Evolutionary conservation across 2,888 invertebrate genomes (phyloP).

Genomic region (Labia minor): DNA sequence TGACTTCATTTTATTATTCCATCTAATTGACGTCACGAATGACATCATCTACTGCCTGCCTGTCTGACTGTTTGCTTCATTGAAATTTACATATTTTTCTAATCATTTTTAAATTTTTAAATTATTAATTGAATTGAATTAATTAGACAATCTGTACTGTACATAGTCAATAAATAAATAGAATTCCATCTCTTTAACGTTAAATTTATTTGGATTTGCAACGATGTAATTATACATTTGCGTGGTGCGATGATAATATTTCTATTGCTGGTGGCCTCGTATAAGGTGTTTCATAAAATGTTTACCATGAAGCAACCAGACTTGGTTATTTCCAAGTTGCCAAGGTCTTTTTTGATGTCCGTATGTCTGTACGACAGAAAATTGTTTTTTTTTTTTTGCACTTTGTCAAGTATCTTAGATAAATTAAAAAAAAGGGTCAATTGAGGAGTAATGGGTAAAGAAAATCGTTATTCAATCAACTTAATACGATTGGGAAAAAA

Average conservation of each 20-base stretch:
- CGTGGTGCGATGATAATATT: background rate
- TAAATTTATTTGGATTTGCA: background rate
- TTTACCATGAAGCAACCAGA: background rate
- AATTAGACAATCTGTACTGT: no score
- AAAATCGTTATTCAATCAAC: no score
- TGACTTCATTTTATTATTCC: background rate
- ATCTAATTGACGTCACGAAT: background rate
- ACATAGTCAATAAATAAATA: no score
- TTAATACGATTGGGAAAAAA: no score
- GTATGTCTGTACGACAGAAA: background rate
- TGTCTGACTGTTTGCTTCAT: no score
- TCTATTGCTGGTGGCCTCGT: constrained; percentile 3
- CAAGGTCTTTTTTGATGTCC: constrained; percentile 2
- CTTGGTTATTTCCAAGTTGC: background rate
- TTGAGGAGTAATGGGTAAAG: no score
- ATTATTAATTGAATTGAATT: background rate
- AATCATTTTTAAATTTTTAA: background rate
- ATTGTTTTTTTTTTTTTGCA: background rate
- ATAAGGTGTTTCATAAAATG: constrained; percentile 13
- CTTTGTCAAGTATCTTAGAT: background rate
- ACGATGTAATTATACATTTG: background rate
- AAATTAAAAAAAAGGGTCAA: background rate
- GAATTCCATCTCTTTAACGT: no score
- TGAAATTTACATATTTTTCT: no score
- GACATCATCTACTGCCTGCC: background rate